phyloP scores from a whole-genome alignment of 2,888 invertebrate genomes.

The Drosophila merina region DNA sequence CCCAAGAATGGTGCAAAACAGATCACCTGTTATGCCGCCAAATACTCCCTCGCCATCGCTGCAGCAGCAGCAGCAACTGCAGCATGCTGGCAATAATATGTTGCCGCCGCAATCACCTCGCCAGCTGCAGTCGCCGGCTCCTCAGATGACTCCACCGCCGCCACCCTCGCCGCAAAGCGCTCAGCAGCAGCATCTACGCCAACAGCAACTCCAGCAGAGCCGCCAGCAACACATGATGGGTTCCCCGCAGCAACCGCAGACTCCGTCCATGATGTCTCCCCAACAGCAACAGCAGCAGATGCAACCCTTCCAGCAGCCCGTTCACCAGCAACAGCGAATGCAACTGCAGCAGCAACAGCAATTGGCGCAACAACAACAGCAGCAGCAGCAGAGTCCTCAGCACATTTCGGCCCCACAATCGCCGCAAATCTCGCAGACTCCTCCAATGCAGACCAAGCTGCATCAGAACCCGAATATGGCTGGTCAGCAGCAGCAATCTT shows the following conservation, averaged over 20 bases:
- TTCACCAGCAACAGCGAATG: constrained; percentile 76
- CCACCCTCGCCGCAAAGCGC: constrained; percentile 81
- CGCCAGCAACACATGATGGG: constrained; percentile 76
- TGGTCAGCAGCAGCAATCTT: constrained; percentile 69
- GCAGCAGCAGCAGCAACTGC: constrained; percentile 68
- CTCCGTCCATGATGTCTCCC: constrained; percentile 64
- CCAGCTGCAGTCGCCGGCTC: constrained; percentile 82
- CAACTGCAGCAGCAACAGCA: constrained; percentile 70
- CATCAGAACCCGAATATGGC: constrained; percentile 61
- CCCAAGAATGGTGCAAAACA: constrained; percentile 82
- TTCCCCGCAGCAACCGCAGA: constrained; percentile 63
- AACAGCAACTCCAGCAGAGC: constrained; percentile 62
- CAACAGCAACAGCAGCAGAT: constrained; percentile 58
- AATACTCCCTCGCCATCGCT: constrained; percentile 80
- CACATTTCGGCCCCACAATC: constrained; percentile 79
- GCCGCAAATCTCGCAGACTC: constrained; percentile 77
- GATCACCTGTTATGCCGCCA: constrained; percentile 80
- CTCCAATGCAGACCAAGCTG: constrained; percentile 73
- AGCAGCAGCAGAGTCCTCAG: constrained; percentile 79
- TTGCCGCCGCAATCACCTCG: constrained; percentile 82
- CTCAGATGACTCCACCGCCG: constrained; percentile 83
- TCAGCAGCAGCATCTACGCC: constrained; percentile 79
- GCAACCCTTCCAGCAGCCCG: constrained; percentile 80
- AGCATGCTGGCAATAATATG: constrained; percentile 70
- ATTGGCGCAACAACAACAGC: constrained; percentile 67